Conservation (phyloP, 2,797 vertebrate species). For the Notolabrus celidotus region DNA sequence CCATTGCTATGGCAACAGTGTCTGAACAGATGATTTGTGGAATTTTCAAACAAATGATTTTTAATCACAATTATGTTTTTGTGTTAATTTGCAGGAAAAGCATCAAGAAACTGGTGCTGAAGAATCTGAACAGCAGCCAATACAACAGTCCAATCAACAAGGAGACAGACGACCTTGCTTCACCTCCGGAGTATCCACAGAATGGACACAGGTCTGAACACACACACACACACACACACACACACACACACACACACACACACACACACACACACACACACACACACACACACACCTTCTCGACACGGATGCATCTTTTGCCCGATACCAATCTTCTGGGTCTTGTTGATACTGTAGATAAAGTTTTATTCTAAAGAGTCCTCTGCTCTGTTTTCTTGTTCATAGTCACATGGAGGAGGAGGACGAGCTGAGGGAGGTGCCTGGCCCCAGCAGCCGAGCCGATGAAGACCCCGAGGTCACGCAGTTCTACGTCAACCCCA, state of each 20-base stretch:
- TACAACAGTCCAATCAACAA: conserved; percentile 87
- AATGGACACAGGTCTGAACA: conserved; percentile 88
- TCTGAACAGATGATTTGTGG: no score
- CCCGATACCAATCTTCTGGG: no score
- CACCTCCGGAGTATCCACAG: conserved; percentile 90
- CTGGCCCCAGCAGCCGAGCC: conserved; percentile 69
- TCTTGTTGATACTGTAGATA: no score
- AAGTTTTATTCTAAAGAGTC: no score
- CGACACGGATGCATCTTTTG: no score
- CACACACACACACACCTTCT: no score
- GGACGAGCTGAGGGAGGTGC: conserved; percentile 79
- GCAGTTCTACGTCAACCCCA: conserved; percentile 91
- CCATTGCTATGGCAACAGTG: background rate
- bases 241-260: background rate
- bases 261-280: no score
- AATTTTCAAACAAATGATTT: no score
- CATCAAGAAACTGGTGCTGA: conserved; percentile 97
- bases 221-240: background rate
- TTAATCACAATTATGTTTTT: no score
- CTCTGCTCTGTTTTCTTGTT: background rate
- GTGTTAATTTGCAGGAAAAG: conserved; percentile 88
- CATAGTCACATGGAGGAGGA: conserved; percentile 84
- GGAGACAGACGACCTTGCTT: conserved; percentile 89
- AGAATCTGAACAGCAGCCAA: conserved; percentile 92
- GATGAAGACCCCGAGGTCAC: conserved; percentile 90